phyloP scores from a whole-genome alignment of 2,888 invertebrate genomes.

The Saturnia pavonia region DNA sequence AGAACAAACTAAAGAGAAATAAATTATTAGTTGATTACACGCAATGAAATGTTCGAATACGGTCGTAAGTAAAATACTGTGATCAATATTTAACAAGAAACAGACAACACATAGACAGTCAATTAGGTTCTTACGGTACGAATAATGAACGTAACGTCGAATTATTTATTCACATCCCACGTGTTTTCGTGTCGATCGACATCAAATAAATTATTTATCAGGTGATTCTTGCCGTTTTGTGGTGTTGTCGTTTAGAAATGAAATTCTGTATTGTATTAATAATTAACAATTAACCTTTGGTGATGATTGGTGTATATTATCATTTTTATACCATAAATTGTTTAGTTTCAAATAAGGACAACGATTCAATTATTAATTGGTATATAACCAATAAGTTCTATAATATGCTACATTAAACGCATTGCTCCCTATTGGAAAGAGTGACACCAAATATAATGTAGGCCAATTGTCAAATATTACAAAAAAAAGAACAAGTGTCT shows the following conservation, averaged over 20 bases:
- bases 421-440: no score
- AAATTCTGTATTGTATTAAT: not conserved
- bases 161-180: constrained; percentile 20
- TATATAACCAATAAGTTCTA: no score
- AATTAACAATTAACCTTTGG: no score
- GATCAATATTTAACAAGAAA: constrained; percentile 4
- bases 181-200: constrained; percentile 20
- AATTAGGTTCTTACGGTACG: constrained; percentile 20
- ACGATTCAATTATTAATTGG: no score
- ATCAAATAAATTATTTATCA: constrained; percentile 18
- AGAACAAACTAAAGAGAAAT: not conserved
- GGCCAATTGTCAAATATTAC: no score
- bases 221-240: constrained; percentile 15
- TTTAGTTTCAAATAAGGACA: no score
- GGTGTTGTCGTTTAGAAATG: constrained; percentile 8
- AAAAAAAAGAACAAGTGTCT: no score
- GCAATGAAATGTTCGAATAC: not conserved
- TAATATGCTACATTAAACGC: no score
- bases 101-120: constrained; percentile 3
- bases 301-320: not conserved
- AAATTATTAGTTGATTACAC: not conserved
- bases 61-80: not conserved
- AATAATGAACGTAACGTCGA: constrained; percentile 20
- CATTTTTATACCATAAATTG: no score
- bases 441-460: no score